Evolutionary conservation across 2,888 invertebrate species (phyloP).

Genomic region (Trichogramma evanescens): DNA sequence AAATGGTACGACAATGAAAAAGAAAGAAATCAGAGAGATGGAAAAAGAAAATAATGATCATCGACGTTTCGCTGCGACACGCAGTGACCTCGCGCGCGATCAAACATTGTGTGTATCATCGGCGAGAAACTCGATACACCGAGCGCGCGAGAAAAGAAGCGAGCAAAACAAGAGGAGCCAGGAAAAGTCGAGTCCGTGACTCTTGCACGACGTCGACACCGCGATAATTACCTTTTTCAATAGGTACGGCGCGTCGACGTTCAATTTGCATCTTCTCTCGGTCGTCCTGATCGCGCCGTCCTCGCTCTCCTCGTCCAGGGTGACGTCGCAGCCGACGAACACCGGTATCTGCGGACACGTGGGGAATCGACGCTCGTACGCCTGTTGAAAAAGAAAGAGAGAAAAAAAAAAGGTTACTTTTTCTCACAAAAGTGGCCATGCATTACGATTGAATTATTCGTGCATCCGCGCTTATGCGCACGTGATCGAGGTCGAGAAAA

Average conservation of each 20-base stretch:
- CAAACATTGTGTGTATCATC: too few relatives aligned
- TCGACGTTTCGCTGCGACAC: too few relatives aligned
- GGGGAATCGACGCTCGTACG: constrained; percentile 89
- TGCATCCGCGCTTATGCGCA: too few relatives aligned
- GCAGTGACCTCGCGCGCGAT: too few relatives aligned
- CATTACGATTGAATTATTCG: too few relatives aligned
- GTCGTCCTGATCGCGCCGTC: constrained; percentile 75
- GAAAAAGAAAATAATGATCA: too few relatives aligned
- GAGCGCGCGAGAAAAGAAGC: too few relatives aligned
- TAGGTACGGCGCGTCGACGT: constrained; percentile 89
- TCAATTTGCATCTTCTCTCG: constrained; percentile 78
- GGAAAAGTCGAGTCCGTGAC: too few relatives aligned
- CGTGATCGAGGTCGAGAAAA: too few relatives aligned
- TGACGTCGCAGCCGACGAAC: constrained; percentile 79
- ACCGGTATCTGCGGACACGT: constrained; percentile 91
- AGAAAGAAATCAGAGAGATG: background rate
- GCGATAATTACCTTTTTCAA: constrained; percentile 70
- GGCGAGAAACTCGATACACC: too few relatives aligned
- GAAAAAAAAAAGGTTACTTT: background rate
- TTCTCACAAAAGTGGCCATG: too few relatives aligned
- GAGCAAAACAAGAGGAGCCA: too few relatives aligned
- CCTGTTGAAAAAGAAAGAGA: constrained; percentile 53
- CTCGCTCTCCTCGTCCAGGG: constrained; percentile 67
- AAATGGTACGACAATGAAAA: background rate
- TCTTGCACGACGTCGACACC: background rate